Evolutionary conservation across 2,797 vertebrate species (phyloP), one percentile per base, ranked within the genome.

Genomic region (Nyctibius grandis): DNA sequence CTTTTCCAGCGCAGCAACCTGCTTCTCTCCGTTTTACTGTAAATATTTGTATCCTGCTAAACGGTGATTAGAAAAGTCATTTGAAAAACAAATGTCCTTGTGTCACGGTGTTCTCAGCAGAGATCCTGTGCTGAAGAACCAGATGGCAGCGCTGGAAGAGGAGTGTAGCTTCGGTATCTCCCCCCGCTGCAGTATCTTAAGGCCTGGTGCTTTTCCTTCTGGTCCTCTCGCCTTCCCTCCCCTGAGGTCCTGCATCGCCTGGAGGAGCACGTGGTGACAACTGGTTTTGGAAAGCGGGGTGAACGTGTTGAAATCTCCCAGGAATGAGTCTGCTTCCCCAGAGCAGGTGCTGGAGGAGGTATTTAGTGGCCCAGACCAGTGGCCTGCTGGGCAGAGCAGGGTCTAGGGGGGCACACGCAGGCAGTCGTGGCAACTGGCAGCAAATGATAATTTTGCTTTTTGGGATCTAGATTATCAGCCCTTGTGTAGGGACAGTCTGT

Each of bases 151-250:
- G 1, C 68, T 63, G 85, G 60, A 31, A 72, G 67, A 29, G 67
- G 29, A 68, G 33, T 8, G 4, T 7, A 21, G 67, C 4, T 19
- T 54, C 3, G 5, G 15, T 29, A 11, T 29, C 38, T 54, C 21
- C 42, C 26, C 48, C 17, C 2, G 1, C 51, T 3, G 4, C 26
- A 3, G 67, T 8, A 2, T n/a, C 34, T 31, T 15, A 19, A 22
- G 67, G 33, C 85, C 74, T 44, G 61, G 45, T 28, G 79, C 67
- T 84, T 78, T 44, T 74, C 60, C 85, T 63, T n/a, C 80, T 68
- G 74, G 3, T 34, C 68, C 53, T 42, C 72, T 23, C 40, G 4
- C 9, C 15, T 48, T 36, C 53, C 33, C 57, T 40, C 22, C 5
- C 17, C 77, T 11, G n/a, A 23, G 38, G 23, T 31, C 23, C 57